Evolutionary conservation across 2,888 invertebrate genomes (phyloP).

Genomic region (Coelopa pilipes): DNA sequence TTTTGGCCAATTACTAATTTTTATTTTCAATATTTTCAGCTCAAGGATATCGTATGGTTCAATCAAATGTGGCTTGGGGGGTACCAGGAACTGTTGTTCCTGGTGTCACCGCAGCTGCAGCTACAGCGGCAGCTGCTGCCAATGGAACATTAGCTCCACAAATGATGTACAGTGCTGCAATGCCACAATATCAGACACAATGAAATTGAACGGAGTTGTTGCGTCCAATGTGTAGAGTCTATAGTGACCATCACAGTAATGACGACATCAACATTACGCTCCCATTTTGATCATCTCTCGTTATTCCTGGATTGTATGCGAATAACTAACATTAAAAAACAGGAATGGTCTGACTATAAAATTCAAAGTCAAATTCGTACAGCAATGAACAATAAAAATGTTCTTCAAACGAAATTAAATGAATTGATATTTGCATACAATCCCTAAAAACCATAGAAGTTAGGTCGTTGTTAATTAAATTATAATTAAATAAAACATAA

Average conservation of each 20-base stretch:
- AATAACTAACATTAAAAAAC: conserved; percentile 45
- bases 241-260: conserved; percentile 31
- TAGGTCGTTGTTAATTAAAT: conserved; percentile 60
- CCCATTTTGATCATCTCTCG: conserved; percentile 47
- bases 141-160: conserved; percentile 72
- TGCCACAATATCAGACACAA: conserved; percentile 89
- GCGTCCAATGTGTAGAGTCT: conserved; percentile 43
- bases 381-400: conserved; percentile 16
- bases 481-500: conserved; percentile 55
- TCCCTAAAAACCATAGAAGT: conserved; percentile 50
- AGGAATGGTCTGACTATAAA: conserved; percentile 38
- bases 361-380: conserved; percentile 35
- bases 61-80: conserved; percentile 69
- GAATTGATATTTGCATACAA: conserved; percentile 54
- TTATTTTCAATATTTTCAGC: conserved; percentile 47
- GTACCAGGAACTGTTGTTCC: conserved; percentile 70
- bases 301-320: conserved; percentile 57
- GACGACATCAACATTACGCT: conserved; percentile 40
- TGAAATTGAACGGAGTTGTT: conserved; percentile 69
- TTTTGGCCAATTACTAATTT: not conserved
- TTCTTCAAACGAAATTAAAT: conserved; percentile 32
- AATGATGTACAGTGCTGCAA: conserved; percentile 76
- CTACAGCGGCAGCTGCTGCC: conserved; percentile 67
- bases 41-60: conserved; percentile 73
- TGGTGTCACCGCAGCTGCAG: conserved; percentile 68